Percentiles rank a stretch among this genome's conserved stretches.
These are phyloP conservation scores for Copidosoma floridanum DNA, from an alignment of 1,140 invertebrate species.

Conservation along the genomic window DNA sequence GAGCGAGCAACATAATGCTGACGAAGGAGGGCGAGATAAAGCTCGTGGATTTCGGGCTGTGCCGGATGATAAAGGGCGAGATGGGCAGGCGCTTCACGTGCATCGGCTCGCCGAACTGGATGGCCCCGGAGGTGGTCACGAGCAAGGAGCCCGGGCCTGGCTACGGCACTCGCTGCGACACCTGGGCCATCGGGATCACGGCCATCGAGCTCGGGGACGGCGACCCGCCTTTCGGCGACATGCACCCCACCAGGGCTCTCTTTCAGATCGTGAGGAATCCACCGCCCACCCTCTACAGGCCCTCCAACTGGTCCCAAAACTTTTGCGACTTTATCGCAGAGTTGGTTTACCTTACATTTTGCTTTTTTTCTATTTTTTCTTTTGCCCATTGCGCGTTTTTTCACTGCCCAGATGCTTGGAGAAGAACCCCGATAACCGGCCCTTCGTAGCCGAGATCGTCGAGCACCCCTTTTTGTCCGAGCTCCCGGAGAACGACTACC, in stretches of 20 bases:
- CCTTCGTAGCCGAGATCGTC: conserved; percentile 78
- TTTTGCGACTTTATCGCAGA: conserved; percentile 82
- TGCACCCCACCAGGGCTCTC: conserved; percentile 82
- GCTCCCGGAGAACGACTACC: conserved; percentile 74
- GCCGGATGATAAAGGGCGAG: conserved; percentile 74
- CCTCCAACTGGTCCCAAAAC: conserved; percentile 75
- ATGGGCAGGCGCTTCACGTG: conserved; percentile 68
- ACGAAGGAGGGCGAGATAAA: conserved; percentile 81
- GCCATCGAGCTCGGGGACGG: conserved; percentile 90
- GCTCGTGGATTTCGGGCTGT: conserved; percentile 80
- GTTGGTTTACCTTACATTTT: conserved; percentile 53
- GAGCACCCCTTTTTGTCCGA: conserved; percentile 82
- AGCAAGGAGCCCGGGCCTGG: conserved; percentile 45
- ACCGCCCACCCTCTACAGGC: conserved; percentile 71
- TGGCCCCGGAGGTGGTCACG: conserved; percentile 83
- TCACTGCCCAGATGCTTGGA: conserved; percentile 75
- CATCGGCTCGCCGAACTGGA: conserved; percentile 87
- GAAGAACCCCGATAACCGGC: conserved; percentile 87
- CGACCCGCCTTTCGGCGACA: conserved; percentile 77
- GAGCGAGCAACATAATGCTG: conserved; percentile 83
- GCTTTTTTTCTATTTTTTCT: no score
- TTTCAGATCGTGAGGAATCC: conserved; percentile 88
- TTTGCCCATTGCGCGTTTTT: no score
- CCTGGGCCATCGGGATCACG: conserved; percentile 91
- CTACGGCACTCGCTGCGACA: conserved; percentile 77